Base-by-base conservation (phyloP, 2,888 invertebrate genomes). In the Ophion costatus region DNA sequence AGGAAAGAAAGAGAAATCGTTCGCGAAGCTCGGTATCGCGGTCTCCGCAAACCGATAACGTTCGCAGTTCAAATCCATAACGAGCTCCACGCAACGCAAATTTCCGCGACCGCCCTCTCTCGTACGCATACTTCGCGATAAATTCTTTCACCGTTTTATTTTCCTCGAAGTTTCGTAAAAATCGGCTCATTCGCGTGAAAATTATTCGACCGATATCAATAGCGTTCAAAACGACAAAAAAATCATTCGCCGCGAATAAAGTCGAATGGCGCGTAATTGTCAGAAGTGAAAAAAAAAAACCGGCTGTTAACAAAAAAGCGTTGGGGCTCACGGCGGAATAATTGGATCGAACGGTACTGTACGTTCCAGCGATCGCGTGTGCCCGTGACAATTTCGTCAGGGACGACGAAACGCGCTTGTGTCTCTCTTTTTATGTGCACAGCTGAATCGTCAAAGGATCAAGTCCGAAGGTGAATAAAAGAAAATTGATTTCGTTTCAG, bases 21-120 rank as follows among this genome's bases (percentile, higher is more conserved):
- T 74, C 17, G 14, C 74, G 74, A 51, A 63, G 38, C 63, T 56
- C 64, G 38, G 11, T 45, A 20, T 51, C 67, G 59, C 22, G 51
- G 70, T 56, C 74, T 51, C 51, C 51, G 74, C 42, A 20, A 51
- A 69, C 38, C 81, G 75, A 81, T 81, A 81, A 76, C 75, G 67
- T 11, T 56, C 75, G 51, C 51, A 51, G 51, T 51, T 51, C 51
- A 51, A 51, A 51, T 51, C 14, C 51, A 51, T 51, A 51, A 51
- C 51, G 51, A 14, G 51, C 51, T 14, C 1, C 51, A 51, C 51
- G 14, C 51, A 17, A 14, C 51, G 51, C 51, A 14, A 51, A 51
- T 51, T 51, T 51, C 17, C 51, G 11, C 51, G 51, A 17, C 17
- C 51, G 51, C 14, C 17, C 51, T 51, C 51, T 17, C 51, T 17